Conservation (phyloP, 2,888 invertebrate genomes). For the Anagyrus pseudococci region DNA sequence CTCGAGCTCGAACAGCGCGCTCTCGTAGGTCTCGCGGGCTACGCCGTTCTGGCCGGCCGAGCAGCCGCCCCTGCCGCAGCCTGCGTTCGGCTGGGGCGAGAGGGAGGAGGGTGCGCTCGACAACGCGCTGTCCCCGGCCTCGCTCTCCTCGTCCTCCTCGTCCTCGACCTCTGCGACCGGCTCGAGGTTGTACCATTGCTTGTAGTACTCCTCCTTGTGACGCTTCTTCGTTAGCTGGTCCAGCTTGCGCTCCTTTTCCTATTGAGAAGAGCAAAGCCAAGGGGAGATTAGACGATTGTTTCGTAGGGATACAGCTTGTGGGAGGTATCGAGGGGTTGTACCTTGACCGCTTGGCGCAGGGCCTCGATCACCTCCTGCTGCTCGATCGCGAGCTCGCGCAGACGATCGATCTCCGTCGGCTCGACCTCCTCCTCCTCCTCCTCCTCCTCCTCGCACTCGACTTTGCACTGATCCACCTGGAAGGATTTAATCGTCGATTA, state of each 20-base stretch:
- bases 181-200: slow-evolving; percentile 55
- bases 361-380: slow-evolving; percentile 56
- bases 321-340: slow-evolving; percentile 39
- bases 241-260: slow-evolving; percentile 56
- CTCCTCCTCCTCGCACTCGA: slow-evolving; percentile 44
- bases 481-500: background rate
- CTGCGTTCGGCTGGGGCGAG: slow-evolving; percentile 69
- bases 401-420: slow-evolving; percentile 51
- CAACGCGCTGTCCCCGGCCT: slow-evolving; percentile 72
- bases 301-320: too few relatives aligned
- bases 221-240: slow-evolving; percentile 55
- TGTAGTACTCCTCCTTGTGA: slow-evolving; percentile 55
- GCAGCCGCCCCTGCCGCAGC: slow-evolving; percentile 36
- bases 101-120: slow-evolving; percentile 75
- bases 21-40: slow-evolving; percentile 57
- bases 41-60: slow-evolving; percentile 42
- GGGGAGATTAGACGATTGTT: too few relatives aligned
- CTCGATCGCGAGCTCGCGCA: slow-evolving; percentile 53
- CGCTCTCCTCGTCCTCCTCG: slow-evolving; percentile 64
- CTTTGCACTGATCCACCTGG: slow-evolving; percentile 50
- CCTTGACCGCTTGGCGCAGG: slow-evolving; percentile 55
- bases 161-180: slow-evolving; percentile 58
- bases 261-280: too few relatives aligned
- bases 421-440: too few relatives aligned
- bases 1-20: slow-evolving; percentile 54